Conservation (phyloP, 2,113 vertebrate genomes). For the Neolamprologus falcicula region DNA sequence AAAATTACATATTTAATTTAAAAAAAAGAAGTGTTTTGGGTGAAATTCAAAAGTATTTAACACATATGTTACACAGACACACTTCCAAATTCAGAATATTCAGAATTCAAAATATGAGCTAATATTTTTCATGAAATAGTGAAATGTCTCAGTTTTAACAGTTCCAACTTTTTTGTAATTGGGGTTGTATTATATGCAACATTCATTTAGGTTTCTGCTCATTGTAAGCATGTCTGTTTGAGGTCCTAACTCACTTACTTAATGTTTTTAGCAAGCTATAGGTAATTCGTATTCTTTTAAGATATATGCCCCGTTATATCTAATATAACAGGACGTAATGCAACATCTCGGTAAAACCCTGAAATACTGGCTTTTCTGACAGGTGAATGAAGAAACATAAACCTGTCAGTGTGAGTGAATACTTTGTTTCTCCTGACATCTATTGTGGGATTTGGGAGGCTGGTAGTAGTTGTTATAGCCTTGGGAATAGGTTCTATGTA, state of each 20-base stretch:
- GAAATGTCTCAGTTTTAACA: not conserved
- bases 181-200: not conserved
- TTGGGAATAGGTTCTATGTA: conserved; percentile 25
- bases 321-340: not conserved
- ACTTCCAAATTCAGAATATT: not conserved
- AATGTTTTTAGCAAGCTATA: not conserved
- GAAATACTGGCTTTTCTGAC: conserved; percentile 49
- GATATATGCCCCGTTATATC: not conserved
- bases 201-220: not conserved
- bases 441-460: conserved; percentile 27
- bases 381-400: conserved; percentile 50
- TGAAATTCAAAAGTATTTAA: no score
- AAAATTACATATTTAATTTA: no score
- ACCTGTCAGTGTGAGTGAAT: conserved; percentile 58
- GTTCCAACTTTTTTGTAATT: not conserved
- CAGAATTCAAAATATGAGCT: not conserved
- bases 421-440: conserved; percentile 41
- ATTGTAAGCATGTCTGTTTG: not conserved
- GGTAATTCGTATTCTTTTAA: not conserved
- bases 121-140: not conserved
- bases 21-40: no score
- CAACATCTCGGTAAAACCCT: conserved; percentile 14
- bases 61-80: no score
- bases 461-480: conserved; percentile 15
- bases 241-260: not conserved